Percentiles rank a stretch among this genome's conserved stretches.
Evolutionary conservation across 2,797 vertebrate genomes (phyloP).

Genomic region (Pangasius mekongensis): DNA sequence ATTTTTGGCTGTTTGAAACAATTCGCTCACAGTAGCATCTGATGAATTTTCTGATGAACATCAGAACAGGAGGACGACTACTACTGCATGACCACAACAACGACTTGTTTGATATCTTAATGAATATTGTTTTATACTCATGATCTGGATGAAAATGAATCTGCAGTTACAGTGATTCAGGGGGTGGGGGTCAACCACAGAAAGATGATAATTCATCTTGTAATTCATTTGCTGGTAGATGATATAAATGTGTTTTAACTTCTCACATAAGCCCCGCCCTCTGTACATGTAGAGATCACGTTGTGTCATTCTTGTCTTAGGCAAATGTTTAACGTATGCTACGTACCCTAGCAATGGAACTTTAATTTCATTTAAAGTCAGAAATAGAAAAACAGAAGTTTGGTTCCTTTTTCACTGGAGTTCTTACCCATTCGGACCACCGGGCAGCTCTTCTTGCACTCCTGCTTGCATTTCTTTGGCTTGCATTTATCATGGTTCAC

Average conservation of each 20-base stretch:
- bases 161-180: too few relatives aligned
- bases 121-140: too few relatives aligned
- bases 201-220: background rate
- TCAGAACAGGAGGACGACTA: too few relatives aligned
- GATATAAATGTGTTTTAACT: background rate
- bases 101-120: too few relatives aligned
- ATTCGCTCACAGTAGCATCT: too few relatives aligned
- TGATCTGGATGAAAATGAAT: too few relatives aligned
- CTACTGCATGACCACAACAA: too few relatives aligned
- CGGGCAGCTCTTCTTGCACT: constrained; percentile 98
- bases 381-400: background rate
- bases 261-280: background rate
- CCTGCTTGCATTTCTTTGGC: constrained; percentile 96
- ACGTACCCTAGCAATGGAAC: background rate
- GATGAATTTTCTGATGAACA: too few relatives aligned
- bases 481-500: constrained; percentile 99
- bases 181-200: background rate
- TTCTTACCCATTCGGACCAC: constrained; percentile 97
- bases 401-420: background rate
- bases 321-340: background rate
- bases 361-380: background rate
- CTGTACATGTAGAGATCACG: background rate
- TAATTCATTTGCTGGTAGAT: background rate
- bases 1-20: too few relatives aligned
- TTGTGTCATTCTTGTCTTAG: background rate